Evolutionary conservation across 2,888 invertebrate genomes (phyloP).

Genomic region (Drosophila phalerata): DNA sequence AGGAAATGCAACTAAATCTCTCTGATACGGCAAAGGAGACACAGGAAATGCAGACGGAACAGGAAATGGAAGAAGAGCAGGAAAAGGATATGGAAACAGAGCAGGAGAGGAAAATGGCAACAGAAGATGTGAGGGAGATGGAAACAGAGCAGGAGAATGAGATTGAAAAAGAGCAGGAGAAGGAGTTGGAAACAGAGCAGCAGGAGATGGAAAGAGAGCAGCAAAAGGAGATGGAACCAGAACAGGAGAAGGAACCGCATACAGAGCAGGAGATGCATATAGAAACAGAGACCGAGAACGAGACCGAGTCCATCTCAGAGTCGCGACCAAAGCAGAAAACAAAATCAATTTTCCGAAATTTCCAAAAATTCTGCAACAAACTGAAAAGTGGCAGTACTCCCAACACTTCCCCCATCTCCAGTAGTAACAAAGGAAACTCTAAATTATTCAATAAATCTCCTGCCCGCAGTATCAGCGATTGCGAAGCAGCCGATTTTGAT

Average conservation of each 20-base stretch:
- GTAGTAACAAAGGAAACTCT: neutral
- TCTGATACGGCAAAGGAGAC: neutral
- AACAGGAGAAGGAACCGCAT: too few species aligned
- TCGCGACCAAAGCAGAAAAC: neutral
- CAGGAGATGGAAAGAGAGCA: too few species aligned
- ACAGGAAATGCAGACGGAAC: neutral
- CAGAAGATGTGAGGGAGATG: neutral
- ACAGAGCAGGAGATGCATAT: neutral
- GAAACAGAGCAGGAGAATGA: neutral
- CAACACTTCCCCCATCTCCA: neutral
- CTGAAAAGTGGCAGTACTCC: slow-evolving; percentile 6
- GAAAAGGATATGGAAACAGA: neutral
- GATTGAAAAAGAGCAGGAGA: too few species aligned
- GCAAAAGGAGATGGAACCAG: neutral
- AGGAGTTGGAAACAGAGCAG: neutral
- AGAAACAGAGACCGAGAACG: neutral
- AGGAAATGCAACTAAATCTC: neutral
- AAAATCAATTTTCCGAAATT: slow-evolving; percentile 33
- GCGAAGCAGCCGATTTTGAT: slow-evolving; percentile 11
- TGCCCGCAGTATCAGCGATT: slow-evolving; percentile 15
- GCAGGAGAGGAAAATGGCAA: neutral
- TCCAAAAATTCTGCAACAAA: slow-evolving; percentile 33
- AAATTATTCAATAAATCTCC: neutral
- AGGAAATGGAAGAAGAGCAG: neutral
- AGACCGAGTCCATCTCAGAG: neutral